These are phyloP conservation scores for Geococcyx californianus DNA, from an alignment of 2,113 vertebrate genomes.

Conservation along the genomic window DNA sequence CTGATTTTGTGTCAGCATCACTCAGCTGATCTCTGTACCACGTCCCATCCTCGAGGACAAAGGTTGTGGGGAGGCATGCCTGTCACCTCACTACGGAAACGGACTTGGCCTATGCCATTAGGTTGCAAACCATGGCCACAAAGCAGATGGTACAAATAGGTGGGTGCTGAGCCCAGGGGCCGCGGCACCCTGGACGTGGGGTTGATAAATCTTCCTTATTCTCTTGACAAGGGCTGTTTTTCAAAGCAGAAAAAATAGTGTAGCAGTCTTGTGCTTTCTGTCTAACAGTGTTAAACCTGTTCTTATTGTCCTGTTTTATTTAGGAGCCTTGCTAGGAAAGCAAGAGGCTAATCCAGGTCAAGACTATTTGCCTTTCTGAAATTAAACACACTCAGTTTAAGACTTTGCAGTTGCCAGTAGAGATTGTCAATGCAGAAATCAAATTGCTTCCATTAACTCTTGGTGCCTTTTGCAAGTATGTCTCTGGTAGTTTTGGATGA, in stretches of 20 bases:
- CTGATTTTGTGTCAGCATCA: neutral
- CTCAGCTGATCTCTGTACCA: neutral
- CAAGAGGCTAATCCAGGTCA: neutral
- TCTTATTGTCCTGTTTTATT: neutral
- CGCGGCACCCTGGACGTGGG: neutral
- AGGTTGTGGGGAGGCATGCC: neutral
- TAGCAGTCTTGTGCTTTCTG: neutral
- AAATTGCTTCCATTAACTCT: neutral
- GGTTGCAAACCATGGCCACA: neutral
- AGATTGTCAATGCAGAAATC: neutral
- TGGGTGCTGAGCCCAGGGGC: neutral
- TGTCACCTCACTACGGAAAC: fast-evolving
- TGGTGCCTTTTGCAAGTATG: conserved; percentile 13
- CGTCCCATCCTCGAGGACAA: neutral
- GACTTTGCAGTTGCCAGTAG: neutral
- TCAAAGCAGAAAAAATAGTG: neutral
- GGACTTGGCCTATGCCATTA: neutral
- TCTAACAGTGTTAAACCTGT: neutral
- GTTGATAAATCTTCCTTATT: neutral
- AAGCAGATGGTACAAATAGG: neutral
- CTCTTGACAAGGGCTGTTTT: neutral
- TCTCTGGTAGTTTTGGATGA: neutral
- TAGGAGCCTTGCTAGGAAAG: neutral
- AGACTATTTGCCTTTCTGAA: neutral
- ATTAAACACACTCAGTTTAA: neutral